Conservation (phyloP, 2,888 invertebrate species). For the Calameuta pallipes region DNA sequence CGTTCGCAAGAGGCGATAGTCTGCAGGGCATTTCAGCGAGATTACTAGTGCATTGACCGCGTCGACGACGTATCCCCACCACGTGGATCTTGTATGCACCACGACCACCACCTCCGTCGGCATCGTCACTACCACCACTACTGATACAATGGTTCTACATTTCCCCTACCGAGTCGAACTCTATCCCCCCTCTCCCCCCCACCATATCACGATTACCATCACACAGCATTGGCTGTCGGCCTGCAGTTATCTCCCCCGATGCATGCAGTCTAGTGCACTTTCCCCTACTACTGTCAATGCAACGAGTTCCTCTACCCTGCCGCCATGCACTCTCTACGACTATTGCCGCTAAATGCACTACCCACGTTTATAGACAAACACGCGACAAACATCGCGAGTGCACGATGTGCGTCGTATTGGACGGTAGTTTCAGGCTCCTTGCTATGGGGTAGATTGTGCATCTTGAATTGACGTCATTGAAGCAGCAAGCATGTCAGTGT, state of each 20-base stretch:
- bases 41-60: constrained; percentile 60
- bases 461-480: not conserved
- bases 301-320: not conserved
- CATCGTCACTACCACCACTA: constrained; percentile 9
- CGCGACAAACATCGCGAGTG: not conserved
- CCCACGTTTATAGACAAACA: not conserved
- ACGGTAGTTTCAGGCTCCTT: not conserved
- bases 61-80: constrained; percentile 34
- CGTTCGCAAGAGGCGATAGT: constrained; percentile 34
- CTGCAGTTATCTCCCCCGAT: not conserved
- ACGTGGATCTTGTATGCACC: constrained; percentile 32
- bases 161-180: not conserved
- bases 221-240: not conserved
- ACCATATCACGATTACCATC: not conserved
- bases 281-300: not conserved
- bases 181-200: not conserved
- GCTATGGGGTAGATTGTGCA: not conserved
- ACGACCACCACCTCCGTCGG: constrained; percentile 20
- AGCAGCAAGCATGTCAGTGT: not conserved
- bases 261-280: not conserved
- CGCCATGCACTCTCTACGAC: not conserved
- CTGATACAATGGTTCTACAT: not conserved
- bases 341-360: not conserved
- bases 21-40: constrained; percentile 57
- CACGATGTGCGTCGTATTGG: not conserved